phyloP scores from a whole-genome alignment of 2,113 vertebrate genomes.

The Boulengeromyrus knoepffleri region DNA sequence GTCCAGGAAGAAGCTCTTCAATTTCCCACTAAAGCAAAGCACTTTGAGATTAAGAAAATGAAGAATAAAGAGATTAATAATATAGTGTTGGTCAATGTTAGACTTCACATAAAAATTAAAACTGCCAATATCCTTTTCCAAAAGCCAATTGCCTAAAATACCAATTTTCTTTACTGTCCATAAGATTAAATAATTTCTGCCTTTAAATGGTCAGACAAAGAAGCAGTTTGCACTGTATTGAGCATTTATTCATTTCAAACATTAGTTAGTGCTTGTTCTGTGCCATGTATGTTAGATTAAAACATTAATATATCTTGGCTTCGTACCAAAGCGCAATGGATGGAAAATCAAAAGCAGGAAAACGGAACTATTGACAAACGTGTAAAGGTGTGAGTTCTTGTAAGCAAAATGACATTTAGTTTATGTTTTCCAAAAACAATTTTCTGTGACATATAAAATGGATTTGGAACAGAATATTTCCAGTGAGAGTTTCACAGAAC shows the following conservation, averaged over 20 bases:
- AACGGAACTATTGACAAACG: background rate
- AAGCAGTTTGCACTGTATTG: background rate
- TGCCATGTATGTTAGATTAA: background rate
- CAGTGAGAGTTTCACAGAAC: background rate
- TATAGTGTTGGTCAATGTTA: background rate
- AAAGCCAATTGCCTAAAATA: background rate
- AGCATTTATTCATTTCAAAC: background rate
- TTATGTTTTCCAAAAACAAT: background rate
- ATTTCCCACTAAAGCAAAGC: background rate
- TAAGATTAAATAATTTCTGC: background rate
- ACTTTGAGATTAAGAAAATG: background rate
- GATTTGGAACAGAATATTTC: background rate
- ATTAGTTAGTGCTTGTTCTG: background rate
- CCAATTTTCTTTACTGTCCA: background rate
- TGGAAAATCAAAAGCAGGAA: background rate
- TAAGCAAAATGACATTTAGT: background rate
- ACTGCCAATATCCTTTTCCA: background rate
- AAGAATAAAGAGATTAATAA: background rate
- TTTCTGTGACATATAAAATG: background rate
- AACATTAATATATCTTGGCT: background rate
- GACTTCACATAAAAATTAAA: background rate
- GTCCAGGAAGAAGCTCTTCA: background rate
- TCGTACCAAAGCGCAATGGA: background rate
- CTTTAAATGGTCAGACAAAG: background rate
- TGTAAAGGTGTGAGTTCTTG: background rate